Percentiles rank a stretch among this genome's conserved stretches.
phyloP scores from a whole-genome alignment of 1,140 invertebrate species.

The Camponotus floridanus region DNA sequence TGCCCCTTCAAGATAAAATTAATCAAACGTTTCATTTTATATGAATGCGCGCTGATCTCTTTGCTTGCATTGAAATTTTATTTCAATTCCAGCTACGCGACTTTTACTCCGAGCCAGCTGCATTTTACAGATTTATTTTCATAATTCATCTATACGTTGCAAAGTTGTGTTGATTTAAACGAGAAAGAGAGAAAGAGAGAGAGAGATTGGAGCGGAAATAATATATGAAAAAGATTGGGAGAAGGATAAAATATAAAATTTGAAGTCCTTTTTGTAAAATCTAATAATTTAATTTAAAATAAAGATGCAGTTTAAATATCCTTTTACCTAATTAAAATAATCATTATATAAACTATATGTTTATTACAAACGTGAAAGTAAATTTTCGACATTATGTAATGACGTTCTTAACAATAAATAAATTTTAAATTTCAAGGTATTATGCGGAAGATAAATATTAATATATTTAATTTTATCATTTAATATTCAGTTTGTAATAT shows the following conservation, averaged over 20 bases:
- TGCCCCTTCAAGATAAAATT: neutral
- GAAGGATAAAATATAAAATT: neutral
- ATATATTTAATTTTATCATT: neutral
- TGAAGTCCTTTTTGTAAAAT: neutral
- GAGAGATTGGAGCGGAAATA: neutral
- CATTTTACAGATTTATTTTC: slow-evolving; percentile 34
- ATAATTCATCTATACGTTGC: slow-evolving; percentile 29
- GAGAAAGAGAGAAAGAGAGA: too few relatives aligned
- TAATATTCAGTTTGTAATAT: neutral
- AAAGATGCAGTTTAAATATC: neutral
- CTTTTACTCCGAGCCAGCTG: neutral
- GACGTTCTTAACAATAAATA: slow-evolving; percentile 14
- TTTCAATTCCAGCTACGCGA: neutral
- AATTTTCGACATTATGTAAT: neutral
- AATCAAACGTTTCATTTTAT: neutral
- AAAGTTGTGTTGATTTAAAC: slow-evolving; percentile 33
- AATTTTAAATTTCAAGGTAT: too few relatives aligned
- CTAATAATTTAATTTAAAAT: slow-evolving; percentile 16
- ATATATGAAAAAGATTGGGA: neutral
- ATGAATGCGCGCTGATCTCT: neutral
- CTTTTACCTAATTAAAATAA: neutral
- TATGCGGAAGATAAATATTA: neutral
- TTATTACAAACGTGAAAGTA: neutral
- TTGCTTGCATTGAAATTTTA: neutral
- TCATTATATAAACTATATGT: neutral